These are phyloP conservation scores for Rhadinocentrus ornatus DNA, from an alignment of 2,797 vertebrate species.

Conservation along the genomic window DNA sequence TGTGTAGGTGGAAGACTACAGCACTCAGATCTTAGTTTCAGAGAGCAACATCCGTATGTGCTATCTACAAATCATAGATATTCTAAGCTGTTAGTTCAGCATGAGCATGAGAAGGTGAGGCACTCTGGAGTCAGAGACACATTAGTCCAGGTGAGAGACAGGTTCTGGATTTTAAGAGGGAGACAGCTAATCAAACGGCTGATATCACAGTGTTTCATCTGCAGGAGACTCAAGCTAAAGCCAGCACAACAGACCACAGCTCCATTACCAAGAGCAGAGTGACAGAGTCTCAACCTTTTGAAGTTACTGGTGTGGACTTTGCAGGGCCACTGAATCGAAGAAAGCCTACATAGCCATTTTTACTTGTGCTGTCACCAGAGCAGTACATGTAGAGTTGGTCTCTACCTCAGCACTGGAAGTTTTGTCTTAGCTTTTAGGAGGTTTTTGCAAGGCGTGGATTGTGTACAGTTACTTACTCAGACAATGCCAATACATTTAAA, in stretches of 20 bases:
- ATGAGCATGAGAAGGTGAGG: conserved; percentile 18
- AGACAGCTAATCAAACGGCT: neutral
- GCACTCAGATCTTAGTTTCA: neutral
- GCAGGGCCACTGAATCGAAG: neutral
- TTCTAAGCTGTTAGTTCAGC: neutral
- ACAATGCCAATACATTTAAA: conserved; percentile 33
- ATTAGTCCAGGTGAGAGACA: conserved; percentile 9
- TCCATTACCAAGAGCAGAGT: neutral
- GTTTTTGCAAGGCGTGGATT: neutral
- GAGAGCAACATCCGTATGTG: neutral
- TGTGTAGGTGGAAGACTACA: too few relatives aligned
- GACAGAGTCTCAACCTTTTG: neutral
- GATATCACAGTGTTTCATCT: neutral
- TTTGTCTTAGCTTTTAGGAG: neutral
- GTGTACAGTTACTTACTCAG: neutral
- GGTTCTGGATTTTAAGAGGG: conserved; percentile 11
- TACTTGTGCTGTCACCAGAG: neutral
- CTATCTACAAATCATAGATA: conserved; percentile 8
- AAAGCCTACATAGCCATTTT: neutral
- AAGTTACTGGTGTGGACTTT: neutral
- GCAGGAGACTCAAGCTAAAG: neutral
- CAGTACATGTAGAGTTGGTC: neutral
- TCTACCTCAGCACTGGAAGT: neutral
- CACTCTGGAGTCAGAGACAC: conserved; percentile 17
- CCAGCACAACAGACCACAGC: neutral